Evolutionary conservation across 2,888 invertebrate species (phyloP).

Genomic region (Spodoptera exigua): DNA sequence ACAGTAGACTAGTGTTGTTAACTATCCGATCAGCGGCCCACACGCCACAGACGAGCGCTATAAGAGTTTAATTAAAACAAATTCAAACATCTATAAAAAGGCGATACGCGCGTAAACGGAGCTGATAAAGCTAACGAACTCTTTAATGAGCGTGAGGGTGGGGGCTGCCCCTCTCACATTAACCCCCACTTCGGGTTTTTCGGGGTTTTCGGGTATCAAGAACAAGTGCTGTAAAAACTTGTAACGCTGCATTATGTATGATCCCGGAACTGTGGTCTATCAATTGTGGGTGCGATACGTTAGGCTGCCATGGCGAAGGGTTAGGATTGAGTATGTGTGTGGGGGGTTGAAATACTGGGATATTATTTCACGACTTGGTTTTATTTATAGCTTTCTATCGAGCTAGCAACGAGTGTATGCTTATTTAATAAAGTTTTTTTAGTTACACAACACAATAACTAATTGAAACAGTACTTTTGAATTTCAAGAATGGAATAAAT

Average conservation of each 20-base stretch:
- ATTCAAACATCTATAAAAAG: conserved; percentile 72
- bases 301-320: conserved; percentile 18
- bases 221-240: conserved; percentile 70
- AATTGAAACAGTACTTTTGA: too few relatives aligned
- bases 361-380: too few relatives aligned
- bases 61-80: conserved; percentile 69
- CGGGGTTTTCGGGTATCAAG: conserved; percentile 49
- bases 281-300: conserved; percentile 52
- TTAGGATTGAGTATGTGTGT: conserved; percentile 9
- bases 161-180: conserved; percentile 49
- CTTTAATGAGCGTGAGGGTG: conserved; percentile 57
- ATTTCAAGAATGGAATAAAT: too few relatives aligned
- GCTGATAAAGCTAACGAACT: conserved; percentile 67
- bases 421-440: too few relatives aligned
- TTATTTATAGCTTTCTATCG: too few relatives aligned
- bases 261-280: conserved; percentile 47
- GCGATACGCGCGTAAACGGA: conserved; percentile 54
- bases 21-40: conserved; percentile 31
- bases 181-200: conserved; percentile 25
- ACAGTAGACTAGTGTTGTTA: conserved; percentile 29
- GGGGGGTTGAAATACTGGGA: too few relatives aligned
- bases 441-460: too few relatives aligned
- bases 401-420: too few relatives aligned
- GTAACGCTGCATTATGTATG: conserved; percentile 52
- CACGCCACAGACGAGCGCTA: conserved; percentile 26